Conservation (phyloP, 1,140 invertebrate species). For the Halictus rubicundus region DNA sequence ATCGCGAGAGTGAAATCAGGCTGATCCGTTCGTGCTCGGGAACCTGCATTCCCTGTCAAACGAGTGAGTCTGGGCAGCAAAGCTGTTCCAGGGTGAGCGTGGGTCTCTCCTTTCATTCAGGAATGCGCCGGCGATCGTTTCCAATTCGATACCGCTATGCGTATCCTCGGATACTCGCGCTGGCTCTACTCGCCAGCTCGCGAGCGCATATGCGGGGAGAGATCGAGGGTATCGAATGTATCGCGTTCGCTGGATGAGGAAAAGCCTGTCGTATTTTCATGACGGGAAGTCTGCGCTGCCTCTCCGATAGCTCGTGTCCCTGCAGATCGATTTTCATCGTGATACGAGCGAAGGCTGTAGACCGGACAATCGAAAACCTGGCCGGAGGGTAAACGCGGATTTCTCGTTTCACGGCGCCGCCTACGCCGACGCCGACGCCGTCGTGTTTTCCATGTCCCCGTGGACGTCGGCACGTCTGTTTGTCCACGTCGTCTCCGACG, state of each 20-base stretch:
- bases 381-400: conserved; percentile 63
- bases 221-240: conserved; percentile 35
- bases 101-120: conserved; percentile 31
- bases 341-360: conserved; percentile 56
- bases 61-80: conserved; percentile 4
- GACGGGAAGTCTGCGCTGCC: conserved; percentile 42
- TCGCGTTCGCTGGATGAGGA: conserved; percentile 39
- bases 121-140: conserved; percentile 31
- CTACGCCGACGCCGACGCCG: conserved; percentile 55
- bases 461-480: conserved; percentile 76
- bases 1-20: not conserved
- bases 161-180: conserved; percentile 25
- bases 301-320: conserved; percentile 53
- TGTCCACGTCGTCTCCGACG: conserved; percentile 75
- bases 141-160: conserved; percentile 42
- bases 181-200: not conserved
- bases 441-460: conserved; percentile 72
- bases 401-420: conserved; percentile 63
- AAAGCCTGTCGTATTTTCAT: conserved; percentile 59
- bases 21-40: not conserved
- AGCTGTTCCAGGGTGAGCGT: not conserved
- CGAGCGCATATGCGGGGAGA: conserved; percentile 9
- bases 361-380: conserved; percentile 65
- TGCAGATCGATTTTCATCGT: conserved; percentile 64
- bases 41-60: conserved; percentile 30